Conservation (phyloP, 2,113 vertebrate genomes). For the Podarcis cretensis region DNA sequence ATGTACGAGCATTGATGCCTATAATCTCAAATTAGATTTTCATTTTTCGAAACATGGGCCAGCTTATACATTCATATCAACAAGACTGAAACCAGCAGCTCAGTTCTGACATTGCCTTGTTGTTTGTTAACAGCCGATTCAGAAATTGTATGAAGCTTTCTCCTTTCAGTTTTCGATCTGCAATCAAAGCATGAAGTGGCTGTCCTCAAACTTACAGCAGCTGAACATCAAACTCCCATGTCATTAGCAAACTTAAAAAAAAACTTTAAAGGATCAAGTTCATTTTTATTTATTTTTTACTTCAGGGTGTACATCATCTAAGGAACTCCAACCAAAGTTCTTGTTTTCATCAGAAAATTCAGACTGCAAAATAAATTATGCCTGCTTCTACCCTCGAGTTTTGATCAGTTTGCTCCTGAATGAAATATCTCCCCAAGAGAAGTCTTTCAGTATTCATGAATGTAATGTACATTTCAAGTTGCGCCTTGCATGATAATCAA, state of each 20-base stretch:
- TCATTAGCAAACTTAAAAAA: not conserved
- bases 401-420: not conserved
- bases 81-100: not conserved
- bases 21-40: not conserved
- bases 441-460: not conserved
- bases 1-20: not conserved
- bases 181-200: not conserved
- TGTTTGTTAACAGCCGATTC: not conserved
- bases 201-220: not conserved
- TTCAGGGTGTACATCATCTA: not conserved
- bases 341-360: not conserved
- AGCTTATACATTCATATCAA: not conserved
- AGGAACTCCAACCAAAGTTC: not conserved
- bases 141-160: not conserved
- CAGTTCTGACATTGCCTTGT: not conserved
- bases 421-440: not conserved
- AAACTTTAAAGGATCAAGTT: rapidly evolving
- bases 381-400: not conserved
- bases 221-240: not conserved
- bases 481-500: not conserved
- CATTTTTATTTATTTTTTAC: not conserved
- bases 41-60: not conserved
- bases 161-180: not conserved
- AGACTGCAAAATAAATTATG: not conserved
- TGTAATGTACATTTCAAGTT: not conserved